Evolutionary conservation across 2,113 vertebrate genomes (phyloP).

Genomic region (Hiodon alosoides): DNA sequence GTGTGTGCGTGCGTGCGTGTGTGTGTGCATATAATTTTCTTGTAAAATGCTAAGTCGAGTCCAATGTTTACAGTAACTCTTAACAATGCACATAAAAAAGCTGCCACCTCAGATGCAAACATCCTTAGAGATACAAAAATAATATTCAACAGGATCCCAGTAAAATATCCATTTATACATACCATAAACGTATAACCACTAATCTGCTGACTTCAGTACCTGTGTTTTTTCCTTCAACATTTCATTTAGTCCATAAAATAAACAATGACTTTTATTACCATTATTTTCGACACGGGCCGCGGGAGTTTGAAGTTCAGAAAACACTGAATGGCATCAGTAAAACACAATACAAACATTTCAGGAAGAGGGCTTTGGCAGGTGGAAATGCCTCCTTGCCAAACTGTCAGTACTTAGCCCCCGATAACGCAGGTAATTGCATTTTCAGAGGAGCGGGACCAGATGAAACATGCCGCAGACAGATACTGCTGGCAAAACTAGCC

Average conservation of each 20-base stretch:
- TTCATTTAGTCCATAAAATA: constrained; percentile 34
- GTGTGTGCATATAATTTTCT: too few relatives aligned
- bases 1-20: too few relatives aligned
- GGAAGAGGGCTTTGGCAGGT: constrained; percentile 57
- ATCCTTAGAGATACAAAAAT: not conserved
- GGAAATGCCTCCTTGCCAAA: constrained; percentile 60
- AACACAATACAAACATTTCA: constrained; percentile 46
- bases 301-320: constrained; percentile 39
- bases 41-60: too few relatives aligned
- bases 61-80: too few relatives aligned
- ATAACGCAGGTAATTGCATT: constrained; percentile 84
- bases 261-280: constrained; percentile 32
- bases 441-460: constrained; percentile 84
- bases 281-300: constrained; percentile 31
- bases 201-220: not conserved
- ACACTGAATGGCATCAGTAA: constrained; percentile 22
- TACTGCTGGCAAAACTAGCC: constrained; percentile 76
- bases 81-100: not conserved
- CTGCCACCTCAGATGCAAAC: not conserved
- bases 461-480: constrained; percentile 78
- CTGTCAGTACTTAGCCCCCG: constrained; percentile 66
- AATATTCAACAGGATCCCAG: constrained; percentile 5
- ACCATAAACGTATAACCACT: constrained; percentile 1
- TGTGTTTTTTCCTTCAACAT: not conserved
- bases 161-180: not conserved